Evolutionary conservation across 2,888 invertebrate species (phyloP), one percentile per base, ranked within the genome.

Genomic region (Druceiella hillmani): DNA sequence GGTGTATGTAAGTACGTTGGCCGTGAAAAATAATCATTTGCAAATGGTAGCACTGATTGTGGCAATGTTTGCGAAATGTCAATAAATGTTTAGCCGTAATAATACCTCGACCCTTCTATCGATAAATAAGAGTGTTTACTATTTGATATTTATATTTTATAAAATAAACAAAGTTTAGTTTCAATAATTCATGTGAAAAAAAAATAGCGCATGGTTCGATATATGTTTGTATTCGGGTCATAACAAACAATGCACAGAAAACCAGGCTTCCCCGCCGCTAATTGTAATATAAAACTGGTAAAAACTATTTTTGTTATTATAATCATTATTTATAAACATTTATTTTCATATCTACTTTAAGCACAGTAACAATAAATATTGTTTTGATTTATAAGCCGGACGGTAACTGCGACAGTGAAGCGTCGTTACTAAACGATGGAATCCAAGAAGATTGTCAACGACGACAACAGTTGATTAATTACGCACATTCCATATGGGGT

Each of bases 251-350:
- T 71, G 70, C 68, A 67, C 51, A 57, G 70, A 44, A 69, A 69
- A 55, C 62, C 68, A 36, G 63, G 65, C 36, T 69, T 59, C 50
- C 68, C 69, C 30, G 58, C 61, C 14, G 58, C 62, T 6, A 67
- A 64, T 50, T 69, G 66, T 54, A 64, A 55, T 50, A 68, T 69
- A 36, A 68, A 66, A 58, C 60, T 68, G 66, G 70, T 70, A 65
- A 58, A 41, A 53, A 45, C 39, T 17, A 16, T 29, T 31, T 13
- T 25, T 30, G 25, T 1, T 33, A 20, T 31, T 16, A 17, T 31
- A 22, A 13, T 35, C 10, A 2, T 28, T 26, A 33, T 28, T 28
- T 9, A 29, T 29, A 9, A 7, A 20, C 6, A 7, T 9, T 20
- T 6, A 6, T 20, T 20, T 6, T 7, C 6, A 6, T 20, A 6